Evolutionary conservation across 2,888 invertebrate genomes (phyloP), one percentile per base, ranked within the genome.

Genomic region (Dynastes hyllus): DNA sequence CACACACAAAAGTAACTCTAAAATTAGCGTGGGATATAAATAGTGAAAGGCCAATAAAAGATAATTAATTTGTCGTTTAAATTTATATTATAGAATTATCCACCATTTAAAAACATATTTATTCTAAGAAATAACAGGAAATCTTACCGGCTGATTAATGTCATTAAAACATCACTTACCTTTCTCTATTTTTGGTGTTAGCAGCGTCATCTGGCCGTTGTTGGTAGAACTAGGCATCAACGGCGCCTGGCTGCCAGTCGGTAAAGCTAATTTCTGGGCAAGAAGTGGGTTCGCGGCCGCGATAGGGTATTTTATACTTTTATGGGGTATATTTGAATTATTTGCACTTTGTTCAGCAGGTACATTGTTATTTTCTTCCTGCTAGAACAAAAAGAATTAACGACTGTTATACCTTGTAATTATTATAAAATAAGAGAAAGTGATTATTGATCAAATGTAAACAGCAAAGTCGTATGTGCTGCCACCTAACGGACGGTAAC

Each of bases 271-370:
- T 87, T 94, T 94, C 91, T 96, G 96, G 84, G 96, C 96, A 81
- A 97, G 91, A 83, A 97, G 89, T 16, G 97, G 97, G 89, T 97
- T 97, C 67, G 95, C 95, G 11, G 96, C 96, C 40, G 95, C 95
- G 82, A 96, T 95, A 83, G 95, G 95, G 87, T 93, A 95, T 87
- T 94, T 88, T 80, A 83, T 86, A 81, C 85, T 86, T 84, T 88
- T 88, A 80, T 87, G 85, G 61, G 84, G 84, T 55, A 83, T 79
- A 37, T 82, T 83, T 27, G 86, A 85, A 81, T 77, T 83, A 78
- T 75, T 80, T 63, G 80, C 77, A 53, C 76, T 80, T 65, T 80
- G 82, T 78, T 82, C 83, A 61, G 82, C 82, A 16, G 87, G 86
- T 37, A 89, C 86, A 82, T 89, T 90, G 84, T 91, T 91, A 85